phyloP scores from a whole-genome alignment of 1,140 invertebrate species.

The Sycophila sp. region DNA sequence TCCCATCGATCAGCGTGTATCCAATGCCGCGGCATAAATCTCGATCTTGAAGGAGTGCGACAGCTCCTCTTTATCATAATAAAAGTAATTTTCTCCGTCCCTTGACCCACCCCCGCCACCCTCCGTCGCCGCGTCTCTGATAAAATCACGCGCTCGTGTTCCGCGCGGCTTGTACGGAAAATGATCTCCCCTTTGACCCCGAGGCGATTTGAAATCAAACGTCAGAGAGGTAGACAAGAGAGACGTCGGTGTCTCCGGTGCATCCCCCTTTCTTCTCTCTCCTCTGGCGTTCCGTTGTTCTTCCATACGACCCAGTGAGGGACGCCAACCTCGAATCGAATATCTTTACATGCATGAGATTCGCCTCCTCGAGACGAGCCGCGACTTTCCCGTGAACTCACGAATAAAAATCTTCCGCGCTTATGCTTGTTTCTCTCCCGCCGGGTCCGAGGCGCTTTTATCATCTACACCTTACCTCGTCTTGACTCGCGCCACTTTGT shows the following conservation, averaged over 20 bases:
- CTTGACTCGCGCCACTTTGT: no score
- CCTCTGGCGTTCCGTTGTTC: neutral
- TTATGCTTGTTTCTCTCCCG: neutral
- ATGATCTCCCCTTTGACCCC: slow-evolving; percentile 28
- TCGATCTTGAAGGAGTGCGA: neutral
- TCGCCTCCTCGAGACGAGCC: slow-evolving; percentile 47
- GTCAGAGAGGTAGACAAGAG: neutral
- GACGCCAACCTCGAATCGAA: slow-evolving; percentile 46
- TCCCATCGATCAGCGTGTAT: no score
- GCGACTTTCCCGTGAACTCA: slow-evolving; percentile 8
- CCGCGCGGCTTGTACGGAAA: slow-evolving; percentile 12
- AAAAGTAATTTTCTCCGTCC: slow-evolving; percentile 25
- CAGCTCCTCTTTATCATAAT: slow-evolving; percentile 32
- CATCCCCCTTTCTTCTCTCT: slow-evolving; percentile 8
- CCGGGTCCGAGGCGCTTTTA: neutral
- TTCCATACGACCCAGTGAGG: neutral
- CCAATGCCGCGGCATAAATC: neutral
- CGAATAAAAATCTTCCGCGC: slow-evolving; percentile 18
- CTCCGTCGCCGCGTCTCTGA: neutral
- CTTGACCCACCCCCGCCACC: neutral
- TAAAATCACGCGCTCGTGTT: slow-evolving; percentile 12
- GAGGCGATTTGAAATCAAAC: slow-evolving; percentile 27
- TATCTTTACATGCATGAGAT: slow-evolving; percentile 59
- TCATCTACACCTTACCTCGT: neutral
- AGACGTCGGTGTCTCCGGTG: neutral